These are phyloP conservation scores for Moxostoma hubbsi DNA, from an alignment of 2,797 vertebrate species.

Conservation along the genomic window DNA sequence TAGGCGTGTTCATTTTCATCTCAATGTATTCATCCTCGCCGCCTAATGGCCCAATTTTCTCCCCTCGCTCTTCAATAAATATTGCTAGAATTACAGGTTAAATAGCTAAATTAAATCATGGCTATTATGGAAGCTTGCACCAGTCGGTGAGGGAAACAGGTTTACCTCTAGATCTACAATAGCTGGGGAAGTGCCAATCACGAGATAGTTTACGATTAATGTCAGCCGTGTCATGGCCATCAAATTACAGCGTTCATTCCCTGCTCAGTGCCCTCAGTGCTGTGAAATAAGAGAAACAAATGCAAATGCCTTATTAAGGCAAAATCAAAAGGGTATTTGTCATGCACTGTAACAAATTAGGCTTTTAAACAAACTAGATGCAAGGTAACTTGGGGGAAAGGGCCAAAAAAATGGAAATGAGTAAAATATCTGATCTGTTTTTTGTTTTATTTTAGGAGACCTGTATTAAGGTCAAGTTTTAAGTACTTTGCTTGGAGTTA, in stretches of 20 bases:
- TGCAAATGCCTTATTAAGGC: slow-evolving; percentile 33
- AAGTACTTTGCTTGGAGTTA: slow-evolving; percentile 22
- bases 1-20: slow-evolving; percentile 98
- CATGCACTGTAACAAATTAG: slow-evolving; percentile 22
- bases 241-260: slow-evolving; percentile 61
- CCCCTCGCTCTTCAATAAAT: slow-evolving; percentile 98
- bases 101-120: slow-evolving; percentile 99
- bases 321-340: slow-evolving; percentile 53
- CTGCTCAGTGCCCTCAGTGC: slow-evolving; percentile 44
- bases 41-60: slow-evolving; percentile 98
- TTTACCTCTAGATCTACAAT: slow-evolving; percentile 92
- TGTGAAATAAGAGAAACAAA: slow-evolving; percentile 55
- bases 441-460: neutral
- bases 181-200: slow-evolving; percentile 84
- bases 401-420: neutral
- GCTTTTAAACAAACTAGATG: slow-evolving; percentile 27
- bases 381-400: slow-evolving; percentile 12
- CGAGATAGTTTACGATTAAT: slow-evolving; percentile 81
- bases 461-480: slow-evolving; percentile 25
- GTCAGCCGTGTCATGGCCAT: slow-evolving; percentile 76
- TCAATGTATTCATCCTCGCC: slow-evolving; percentile 97
- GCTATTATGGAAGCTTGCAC: slow-evolving; percentile 87
- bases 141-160: slow-evolving; percentile 79
- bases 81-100: slow-evolving; percentile 99
- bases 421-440: slow-evolving; percentile 14